Conservation (phyloP, 2,888 invertebrate species). For the Habrosyne pyritoides region DNA sequence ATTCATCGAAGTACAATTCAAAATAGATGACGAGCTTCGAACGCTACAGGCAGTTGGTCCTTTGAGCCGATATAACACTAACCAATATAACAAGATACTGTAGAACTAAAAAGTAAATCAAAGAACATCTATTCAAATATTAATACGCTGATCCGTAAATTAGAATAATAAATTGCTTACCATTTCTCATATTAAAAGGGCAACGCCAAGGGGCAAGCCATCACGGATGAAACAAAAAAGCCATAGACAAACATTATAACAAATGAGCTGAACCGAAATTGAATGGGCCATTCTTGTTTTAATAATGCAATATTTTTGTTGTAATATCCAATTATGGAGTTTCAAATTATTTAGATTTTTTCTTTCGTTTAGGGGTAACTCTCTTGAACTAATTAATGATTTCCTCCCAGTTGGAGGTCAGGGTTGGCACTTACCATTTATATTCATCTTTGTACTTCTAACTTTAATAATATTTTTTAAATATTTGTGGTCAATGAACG, state of each 20-base stretch:
- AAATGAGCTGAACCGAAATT: conserved; percentile 70
- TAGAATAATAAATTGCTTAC: conserved; percentile 69
- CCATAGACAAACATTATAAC: conserved; percentile 65
- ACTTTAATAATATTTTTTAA: no score
- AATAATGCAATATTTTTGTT: conserved; percentile 73
- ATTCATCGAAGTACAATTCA: no score
- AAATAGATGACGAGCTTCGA: no score
- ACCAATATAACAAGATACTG: background rate
- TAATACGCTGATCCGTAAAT: conserved; percentile 62
- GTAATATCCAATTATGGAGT: conserved; percentile 77
- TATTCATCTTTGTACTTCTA: no score
- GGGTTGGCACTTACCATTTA: conserved; percentile 37
- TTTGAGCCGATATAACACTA: background rate
- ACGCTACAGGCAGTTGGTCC: background rate
- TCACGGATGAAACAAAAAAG: conserved; percentile 43
- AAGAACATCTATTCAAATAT: conserved; percentile 60
- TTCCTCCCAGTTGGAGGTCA: conserved; percentile 63
- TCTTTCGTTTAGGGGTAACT: conserved; percentile 67
- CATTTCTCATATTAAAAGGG: conserved; percentile 50
- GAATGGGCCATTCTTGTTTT: conserved; percentile 65
- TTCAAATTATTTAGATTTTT: conserved; percentile 68
- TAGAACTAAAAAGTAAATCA: conserved; percentile 25
- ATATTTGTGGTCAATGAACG: no score
- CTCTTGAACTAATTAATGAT: conserved; percentile 78
- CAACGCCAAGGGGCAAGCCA: conserved; percentile 18